A percentile compares a stretch with the other conserved stretches of the same genome.
phyloP scores from a whole-genome alignment of 2,888 invertebrate species.

The Dicranocentrus wangi region DNA sequence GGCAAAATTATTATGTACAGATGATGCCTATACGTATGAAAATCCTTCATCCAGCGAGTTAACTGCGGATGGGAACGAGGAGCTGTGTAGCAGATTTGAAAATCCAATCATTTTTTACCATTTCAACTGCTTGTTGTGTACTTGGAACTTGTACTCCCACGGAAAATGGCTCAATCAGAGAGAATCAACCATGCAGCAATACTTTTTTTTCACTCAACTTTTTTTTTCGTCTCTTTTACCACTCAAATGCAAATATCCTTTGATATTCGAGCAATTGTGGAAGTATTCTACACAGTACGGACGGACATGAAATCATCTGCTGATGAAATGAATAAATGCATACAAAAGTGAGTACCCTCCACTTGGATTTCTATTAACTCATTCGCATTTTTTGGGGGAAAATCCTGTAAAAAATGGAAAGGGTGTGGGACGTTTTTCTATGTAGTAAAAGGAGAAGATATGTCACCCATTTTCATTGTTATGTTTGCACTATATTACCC shows the following conservation, averaged over 20 bases:
- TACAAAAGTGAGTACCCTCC: background rate
- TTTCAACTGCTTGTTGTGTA: too few relatives aligned
- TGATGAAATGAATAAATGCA: conserved; percentile 53
- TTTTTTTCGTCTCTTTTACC: conserved; percentile 13
- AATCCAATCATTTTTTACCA: conserved; percentile 44
- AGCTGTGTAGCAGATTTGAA: conserved; percentile 13
- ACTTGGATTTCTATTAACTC: conserved; percentile 16
- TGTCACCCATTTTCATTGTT: conserved; percentile 14
- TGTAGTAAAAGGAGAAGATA: background rate
- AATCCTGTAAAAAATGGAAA: conserved; percentile 43
- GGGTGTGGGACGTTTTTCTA: conserved; percentile 19
- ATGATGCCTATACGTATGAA: background rate
- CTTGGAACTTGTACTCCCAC: conserved; percentile 22
- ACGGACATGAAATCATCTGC: conserved; percentile 20
- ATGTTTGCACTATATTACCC: background rate
- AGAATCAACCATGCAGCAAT: conserved; percentile 28
- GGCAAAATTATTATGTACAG: conserved; percentile 32
- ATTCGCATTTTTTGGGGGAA: conserved; percentile 38
- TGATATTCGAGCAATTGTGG: conserved; percentile 42
- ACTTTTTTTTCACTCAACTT: conserved; percentile 24
- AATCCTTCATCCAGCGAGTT: conserved; percentile 1
- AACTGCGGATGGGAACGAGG: background rate
- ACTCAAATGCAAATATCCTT: conserved; percentile 58
- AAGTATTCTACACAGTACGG: conserved; percentile 48
- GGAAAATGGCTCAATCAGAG: conserved; percentile 60